phyloP scores from a whole-genome alignment of 2,888 invertebrate species.

The Aleiodes testaceus region DNA sequence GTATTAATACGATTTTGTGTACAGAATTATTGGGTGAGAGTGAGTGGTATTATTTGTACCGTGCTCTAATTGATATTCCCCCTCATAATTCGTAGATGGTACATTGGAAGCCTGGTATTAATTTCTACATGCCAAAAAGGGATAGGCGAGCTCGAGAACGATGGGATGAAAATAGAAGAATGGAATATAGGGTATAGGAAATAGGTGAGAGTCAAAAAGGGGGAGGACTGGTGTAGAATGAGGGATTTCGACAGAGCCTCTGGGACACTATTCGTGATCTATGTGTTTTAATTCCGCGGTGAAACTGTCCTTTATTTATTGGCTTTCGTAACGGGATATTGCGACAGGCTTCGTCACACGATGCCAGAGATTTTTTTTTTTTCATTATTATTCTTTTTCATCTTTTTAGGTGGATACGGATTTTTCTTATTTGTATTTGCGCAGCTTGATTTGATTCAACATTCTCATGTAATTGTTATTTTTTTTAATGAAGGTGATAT shows the following conservation, averaged over 20 bases:
- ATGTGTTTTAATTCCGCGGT: conserved; percentile 68
- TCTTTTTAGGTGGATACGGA: neutral
- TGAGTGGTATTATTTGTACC: neutral
- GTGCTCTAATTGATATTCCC: neutral
- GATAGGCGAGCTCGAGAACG: neutral
- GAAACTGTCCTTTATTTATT: conserved; percentile 67
- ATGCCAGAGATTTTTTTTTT: conserved; percentile 12
- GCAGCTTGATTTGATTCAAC: neutral
- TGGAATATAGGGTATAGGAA: conserved; percentile 28
- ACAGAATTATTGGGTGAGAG: conserved; percentile 7
- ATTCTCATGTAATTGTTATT: conserved; percentile 2
- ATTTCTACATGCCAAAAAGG: conserved; percentile 29
- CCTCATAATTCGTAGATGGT: conserved; percentile 9
- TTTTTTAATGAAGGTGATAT: too few relatives aligned
- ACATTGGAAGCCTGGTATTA: conserved; percentile 10
- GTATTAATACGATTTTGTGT: conserved; percentile 4
- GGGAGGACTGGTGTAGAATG: conserved; percentile 34
- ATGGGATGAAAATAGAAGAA: conserved; percentile 2
- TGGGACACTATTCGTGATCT: conserved; percentile 61
- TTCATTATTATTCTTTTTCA: neutral
- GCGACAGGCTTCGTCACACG: conserved; percentile 61
- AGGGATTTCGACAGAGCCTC: conserved; percentile 53
- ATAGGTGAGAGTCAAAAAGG: conserved; percentile 38
- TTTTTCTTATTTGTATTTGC: neutral
- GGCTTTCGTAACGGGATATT: conserved; percentile 67